These are phyloP conservation scores for Fistularia tabacaria DNA, from an alignment of 2,797 vertebrate genomes.

Conservation along the genomic window DNA sequence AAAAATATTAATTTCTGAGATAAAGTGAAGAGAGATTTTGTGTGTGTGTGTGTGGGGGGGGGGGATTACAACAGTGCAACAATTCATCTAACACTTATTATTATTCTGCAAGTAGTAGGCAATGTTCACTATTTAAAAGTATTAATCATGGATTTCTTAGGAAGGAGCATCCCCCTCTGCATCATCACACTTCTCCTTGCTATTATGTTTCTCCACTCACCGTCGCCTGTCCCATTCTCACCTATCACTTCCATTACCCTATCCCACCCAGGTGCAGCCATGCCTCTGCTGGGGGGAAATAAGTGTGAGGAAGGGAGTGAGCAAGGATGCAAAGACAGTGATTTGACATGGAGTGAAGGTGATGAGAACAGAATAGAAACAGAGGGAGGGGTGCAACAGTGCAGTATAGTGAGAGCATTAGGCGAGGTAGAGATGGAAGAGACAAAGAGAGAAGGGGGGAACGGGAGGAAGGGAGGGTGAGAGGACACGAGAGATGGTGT, in stretches of 20 bases:
- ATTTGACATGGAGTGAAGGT: conserved; percentile 17
- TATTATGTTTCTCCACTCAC: conserved; percentile 21
- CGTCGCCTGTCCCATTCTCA: conserved; percentile 19
- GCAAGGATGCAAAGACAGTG: conserved; percentile 14
- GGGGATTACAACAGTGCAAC: too few species aligned
- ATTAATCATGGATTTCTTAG: conserved; percentile 18
- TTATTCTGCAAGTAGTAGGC: too few species aligned
- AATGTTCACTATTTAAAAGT: conserved; percentile 15
- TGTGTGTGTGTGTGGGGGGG: too few species aligned
- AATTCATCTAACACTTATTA: too few species aligned
- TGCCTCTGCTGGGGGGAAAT: conserved; percentile 20
- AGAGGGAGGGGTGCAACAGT: conserved; percentile 24
- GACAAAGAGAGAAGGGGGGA: conserved; percentile 39
- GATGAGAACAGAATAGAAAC: conserved; percentile 17
- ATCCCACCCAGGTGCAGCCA: conserved; percentile 31
- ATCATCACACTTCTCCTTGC: conserved; percentile 18
- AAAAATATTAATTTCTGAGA: background rate
- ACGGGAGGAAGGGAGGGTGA: conserved; percentile 24
- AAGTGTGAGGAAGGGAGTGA: conserved; percentile 18
- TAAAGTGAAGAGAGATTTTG: background rate
- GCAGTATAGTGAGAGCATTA: conserved; percentile 26
- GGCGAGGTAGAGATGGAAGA: conserved; percentile 41
- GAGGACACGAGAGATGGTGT: conserved; percentile 63
- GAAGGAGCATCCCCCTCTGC: background rate
- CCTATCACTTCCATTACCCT: conserved; percentile 14